Evolutionary conservation across 2,797 vertebrate genomes (phyloP), one percentile per base, ranked within the genome.

Genomic region (Periophthalmus magnuspinnatus): DNA sequence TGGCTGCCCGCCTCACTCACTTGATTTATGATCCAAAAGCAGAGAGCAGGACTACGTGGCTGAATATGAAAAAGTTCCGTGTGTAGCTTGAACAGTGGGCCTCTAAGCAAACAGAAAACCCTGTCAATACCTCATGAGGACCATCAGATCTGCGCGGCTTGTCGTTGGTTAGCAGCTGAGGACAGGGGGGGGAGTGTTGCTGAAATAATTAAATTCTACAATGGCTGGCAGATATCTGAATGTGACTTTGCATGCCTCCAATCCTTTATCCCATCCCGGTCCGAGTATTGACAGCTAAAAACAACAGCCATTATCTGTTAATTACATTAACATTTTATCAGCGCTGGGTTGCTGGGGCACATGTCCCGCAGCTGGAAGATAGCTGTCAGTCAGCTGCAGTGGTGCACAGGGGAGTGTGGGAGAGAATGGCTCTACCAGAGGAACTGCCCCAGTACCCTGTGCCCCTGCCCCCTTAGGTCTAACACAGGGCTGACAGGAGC

Each of bases 311-410:
- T 94, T 94, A 94, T 94, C 94, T 94, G 93, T 94, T 94, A 94
- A 94, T 94, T 94, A 94, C 93, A 94, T 94, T 94, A 94, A 94
- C 93, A 94, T 94, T 94, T 94, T 94, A 94, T 94, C 94, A 93
- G 93, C 72, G 38, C 78, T 16, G 70, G 87, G 87, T 82, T 80
- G 88, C 82, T 70, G 80, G 89, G 84, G 84, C 79, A 84, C 87
- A 80, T 90, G 89, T 91, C 90, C 88, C 86, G 78, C 90, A 90
- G 90, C 88, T 88, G 84, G 86, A 90, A 92, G 93, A 94, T 93
- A 94, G 91, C 90, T 92, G 93, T 93, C 93, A 92, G 89, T 94
- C 93, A 93, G 88, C 81, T 68, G 80, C 75, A 68, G 32, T 60
- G 74, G 78, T 76, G 57, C 56, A 33, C 68, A 67, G 65, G 73